phyloP scores from a whole-genome alignment of 2,797 vertebrate genomes.

The Serranus cabrilla region DNA sequence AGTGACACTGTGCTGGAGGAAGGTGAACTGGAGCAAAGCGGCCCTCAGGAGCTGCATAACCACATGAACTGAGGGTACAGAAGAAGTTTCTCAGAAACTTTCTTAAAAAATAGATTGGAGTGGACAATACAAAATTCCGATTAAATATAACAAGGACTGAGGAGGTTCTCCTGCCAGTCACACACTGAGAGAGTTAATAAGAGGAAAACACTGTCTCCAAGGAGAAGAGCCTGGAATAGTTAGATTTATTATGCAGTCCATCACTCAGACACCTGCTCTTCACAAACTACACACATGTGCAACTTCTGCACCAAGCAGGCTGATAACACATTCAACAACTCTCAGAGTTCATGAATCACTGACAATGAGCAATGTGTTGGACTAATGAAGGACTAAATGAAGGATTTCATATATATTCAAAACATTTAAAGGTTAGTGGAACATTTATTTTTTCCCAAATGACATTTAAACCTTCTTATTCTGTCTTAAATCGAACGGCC shows the following conservation, averaged over 20 bases:
- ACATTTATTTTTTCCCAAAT: too few relatives aligned
- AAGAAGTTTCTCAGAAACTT: too few relatives aligned
- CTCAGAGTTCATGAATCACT: not conserved
- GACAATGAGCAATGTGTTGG: not conserved
- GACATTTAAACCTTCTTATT: too few relatives aligned
- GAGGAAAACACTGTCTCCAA: not conserved
- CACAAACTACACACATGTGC: not conserved
- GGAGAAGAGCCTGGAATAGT: not conserved
- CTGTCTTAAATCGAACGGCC: too few relatives aligned
- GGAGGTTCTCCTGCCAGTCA: not conserved
- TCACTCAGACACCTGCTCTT: conserved; percentile 9
- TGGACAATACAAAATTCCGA: too few relatives aligned
- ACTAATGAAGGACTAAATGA: not conserved
- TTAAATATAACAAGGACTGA: not conserved
- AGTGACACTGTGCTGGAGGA: too few relatives aligned
- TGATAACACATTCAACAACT: not conserved
- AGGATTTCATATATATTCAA: too few relatives aligned
- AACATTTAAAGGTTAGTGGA: not conserved
- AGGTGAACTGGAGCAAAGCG: too few relatives aligned
- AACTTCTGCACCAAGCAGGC: not conserved
- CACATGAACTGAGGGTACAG: too few relatives aligned
- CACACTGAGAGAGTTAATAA: conserved; percentile 21
- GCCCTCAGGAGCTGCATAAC: too few relatives aligned
- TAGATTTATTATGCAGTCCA: conserved; percentile 14
- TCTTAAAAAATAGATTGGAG: too few relatives aligned